phyloP scores from a whole-genome alignment of 2,888 invertebrate species.

The Eumacrocentrus americanus region DNA sequence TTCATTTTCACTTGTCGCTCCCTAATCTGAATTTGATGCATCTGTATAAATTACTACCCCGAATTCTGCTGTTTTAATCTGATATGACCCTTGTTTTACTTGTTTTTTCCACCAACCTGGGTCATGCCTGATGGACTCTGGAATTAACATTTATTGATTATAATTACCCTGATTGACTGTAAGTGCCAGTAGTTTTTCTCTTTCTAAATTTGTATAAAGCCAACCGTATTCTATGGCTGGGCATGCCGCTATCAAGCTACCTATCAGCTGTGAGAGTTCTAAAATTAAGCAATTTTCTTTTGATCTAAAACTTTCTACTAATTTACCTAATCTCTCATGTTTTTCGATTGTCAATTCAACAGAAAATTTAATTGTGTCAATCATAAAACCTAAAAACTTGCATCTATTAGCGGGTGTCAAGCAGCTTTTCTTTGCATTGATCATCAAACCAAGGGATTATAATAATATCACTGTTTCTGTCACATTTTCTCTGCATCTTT shows the following conservation, averaged over 20 bases:
- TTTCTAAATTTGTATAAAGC: background rate
- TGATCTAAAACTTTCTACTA: conserved; percentile 3
- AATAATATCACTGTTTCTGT: conserved; percentile 11
- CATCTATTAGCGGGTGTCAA: conserved; percentile 6
- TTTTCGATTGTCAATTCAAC: conserved; percentile 25
- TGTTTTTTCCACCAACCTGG: conserved; percentile 9
- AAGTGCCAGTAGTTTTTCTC: background rate
- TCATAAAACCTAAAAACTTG: conserved; percentile 22
- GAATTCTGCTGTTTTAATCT: conserved; percentile 21
- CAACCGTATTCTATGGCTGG: conserved; percentile 7
- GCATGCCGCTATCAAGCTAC: conserved; percentile 1
- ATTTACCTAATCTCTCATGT: conserved; percentile 10
- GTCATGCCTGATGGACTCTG: background rate
- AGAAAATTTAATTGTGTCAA: conserved; percentile 20
- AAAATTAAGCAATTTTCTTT: background rate
- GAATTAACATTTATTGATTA: background rate
- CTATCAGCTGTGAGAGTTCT: background rate
- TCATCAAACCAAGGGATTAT: conserved; percentile 10
- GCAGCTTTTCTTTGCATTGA: conserved; percentile 16
- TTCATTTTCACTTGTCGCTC: background rate
- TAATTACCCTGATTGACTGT: background rate
- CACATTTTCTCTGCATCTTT: conserved; percentile 24
- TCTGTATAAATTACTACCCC: conserved; percentile 22
- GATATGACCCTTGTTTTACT: background rate
- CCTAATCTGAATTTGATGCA: conserved; percentile 6